Evolutionary conservation across 2,888 invertebrate species (phyloP).

Genomic region (Dryococelus australis): DNA sequence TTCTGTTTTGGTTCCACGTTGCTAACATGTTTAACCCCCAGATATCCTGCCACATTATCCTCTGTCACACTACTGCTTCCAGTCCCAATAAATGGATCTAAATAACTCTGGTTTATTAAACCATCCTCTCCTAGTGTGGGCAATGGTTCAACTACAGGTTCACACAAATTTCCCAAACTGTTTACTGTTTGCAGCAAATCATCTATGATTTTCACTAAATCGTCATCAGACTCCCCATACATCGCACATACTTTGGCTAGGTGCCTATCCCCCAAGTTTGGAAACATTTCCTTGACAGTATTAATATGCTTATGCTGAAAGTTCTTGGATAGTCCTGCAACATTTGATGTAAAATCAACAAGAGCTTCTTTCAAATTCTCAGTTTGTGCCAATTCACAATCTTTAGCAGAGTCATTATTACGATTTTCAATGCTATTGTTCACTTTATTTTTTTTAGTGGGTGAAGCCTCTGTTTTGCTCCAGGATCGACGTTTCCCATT

Average conservation of each 20-base stretch:
- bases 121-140: not conserved
- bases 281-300: slow-evolving; percentile 20
- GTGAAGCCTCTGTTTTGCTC: not conserved
- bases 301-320: not conserved
- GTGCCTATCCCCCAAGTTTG: not conserved
- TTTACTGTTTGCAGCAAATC: not conserved
- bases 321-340: not conserved
- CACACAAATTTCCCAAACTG: not conserved
- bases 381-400: no score
- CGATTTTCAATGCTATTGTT: not conserved
- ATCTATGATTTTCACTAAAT: not conserved
- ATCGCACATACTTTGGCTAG: not conserved
- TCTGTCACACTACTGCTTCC: not conserved
- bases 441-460: not conserved
- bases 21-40: not conserved
- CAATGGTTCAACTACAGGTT: not conserved
- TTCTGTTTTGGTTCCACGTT: not conserved
- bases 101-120: not conserved
- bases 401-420: not conserved
- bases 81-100: not conserved
- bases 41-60: not conserved
- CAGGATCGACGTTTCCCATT: not conserved
- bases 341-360: slow-evolving; percentile 12
- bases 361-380: not conserved
- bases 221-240: not conserved